These are phyloP conservation scores for Riparia riparia DNA, from an alignment of 2,113 vertebrate genomes.

Conservation along the genomic window DNA sequence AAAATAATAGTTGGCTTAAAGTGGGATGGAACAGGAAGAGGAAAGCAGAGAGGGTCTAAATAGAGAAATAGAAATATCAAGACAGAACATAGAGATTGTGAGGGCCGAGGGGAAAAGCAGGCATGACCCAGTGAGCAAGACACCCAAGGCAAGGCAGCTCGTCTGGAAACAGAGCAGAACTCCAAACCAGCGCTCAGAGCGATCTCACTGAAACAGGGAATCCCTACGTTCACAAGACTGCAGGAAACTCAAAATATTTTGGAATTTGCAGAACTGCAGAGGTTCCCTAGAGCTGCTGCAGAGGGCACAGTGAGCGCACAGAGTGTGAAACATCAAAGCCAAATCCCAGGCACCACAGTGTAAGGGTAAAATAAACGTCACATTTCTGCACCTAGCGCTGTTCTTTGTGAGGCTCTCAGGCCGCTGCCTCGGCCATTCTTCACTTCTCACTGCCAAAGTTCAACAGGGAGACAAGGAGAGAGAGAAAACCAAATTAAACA, in stretches of 20 bases:
- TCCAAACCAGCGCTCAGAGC: background rate
- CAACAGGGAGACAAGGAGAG: background rate
- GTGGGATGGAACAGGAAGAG: background rate
- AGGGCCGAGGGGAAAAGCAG: background rate
- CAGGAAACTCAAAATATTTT: background rate
- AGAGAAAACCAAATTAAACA: background rate
- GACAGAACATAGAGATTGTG: slow-evolving; percentile 7
- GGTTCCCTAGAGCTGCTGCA: background rate
- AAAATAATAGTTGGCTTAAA: background rate
- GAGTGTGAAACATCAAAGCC: background rate
- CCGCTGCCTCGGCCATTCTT: background rate
- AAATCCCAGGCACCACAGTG: background rate
- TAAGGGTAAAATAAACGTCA: background rate
- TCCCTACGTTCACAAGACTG: background rate
- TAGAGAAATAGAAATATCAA: background rate
- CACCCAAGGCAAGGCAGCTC: background rate
- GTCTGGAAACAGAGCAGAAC: slow-evolving; percentile 15
- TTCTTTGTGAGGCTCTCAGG: background rate
- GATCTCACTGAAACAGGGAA: background rate
- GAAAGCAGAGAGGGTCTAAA: background rate
- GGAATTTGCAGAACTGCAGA: background rate
- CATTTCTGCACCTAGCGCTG: background rate
- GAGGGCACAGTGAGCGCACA: background rate
- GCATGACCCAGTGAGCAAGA: background rate
- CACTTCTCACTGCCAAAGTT: background rate